phyloP scores from a whole-genome alignment of 2,113 vertebrate species.

The Thamnophis sirtalis region DNA sequence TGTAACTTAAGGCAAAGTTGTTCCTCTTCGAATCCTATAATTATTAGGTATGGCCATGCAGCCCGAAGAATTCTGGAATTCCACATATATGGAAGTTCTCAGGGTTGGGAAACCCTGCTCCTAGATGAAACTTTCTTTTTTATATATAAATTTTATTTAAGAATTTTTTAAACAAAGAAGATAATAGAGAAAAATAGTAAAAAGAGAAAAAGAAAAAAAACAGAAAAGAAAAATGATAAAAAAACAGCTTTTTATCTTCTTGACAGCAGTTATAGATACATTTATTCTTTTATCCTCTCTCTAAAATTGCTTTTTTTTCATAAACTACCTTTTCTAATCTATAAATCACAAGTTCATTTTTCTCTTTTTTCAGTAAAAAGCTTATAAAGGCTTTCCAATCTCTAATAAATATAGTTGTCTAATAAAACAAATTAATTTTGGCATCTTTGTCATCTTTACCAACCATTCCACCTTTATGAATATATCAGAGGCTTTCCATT shows the following conservation, averaged over 20 bases:
- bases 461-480: background rate
- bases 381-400: background rate
- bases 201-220: background rate
- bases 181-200: background rate
- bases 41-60: too few relatives aligned
- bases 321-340: background rate
- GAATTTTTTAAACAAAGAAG: background rate
- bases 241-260: background rate
- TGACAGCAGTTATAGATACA: background rate
- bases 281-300: background rate
- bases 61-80: background rate
- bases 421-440: background rate
- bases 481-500: background rate
- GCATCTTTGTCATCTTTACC: background rate
- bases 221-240: background rate
- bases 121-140: too few relatives aligned
- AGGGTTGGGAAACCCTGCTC: too few relatives aligned
- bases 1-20: background rate
- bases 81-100: background rate
- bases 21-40: background rate
- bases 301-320: background rate
- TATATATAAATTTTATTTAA: too few relatives aligned
- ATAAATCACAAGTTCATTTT: background rate
- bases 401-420: background rate
- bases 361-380: background rate